phyloP scores from a whole-genome alignment of 2,113 vertebrate genomes.

The Empidonax traillii region DNA sequence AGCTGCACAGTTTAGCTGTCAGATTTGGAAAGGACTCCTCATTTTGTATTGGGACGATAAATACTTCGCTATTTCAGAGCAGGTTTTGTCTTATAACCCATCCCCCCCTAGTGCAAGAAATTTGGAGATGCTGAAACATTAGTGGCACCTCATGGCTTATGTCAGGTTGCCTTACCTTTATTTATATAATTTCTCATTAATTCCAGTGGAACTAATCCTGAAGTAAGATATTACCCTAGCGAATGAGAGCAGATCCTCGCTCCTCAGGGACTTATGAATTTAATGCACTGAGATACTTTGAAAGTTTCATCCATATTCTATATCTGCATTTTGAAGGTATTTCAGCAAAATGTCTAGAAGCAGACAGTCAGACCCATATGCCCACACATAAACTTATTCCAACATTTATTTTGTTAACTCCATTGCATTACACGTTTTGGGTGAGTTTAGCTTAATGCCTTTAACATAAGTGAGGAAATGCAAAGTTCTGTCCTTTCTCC shows the following conservation, averaged over 20 bases:
- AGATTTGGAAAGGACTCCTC: neutral
- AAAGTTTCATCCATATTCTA: conserved; percentile 5
- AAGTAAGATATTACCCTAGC: neutral
- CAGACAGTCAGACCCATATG: neutral
- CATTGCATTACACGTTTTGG: neutral
- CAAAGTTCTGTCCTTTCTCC: neutral
- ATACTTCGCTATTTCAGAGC: neutral
- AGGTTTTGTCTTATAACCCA: neutral
- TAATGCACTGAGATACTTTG: neutral
- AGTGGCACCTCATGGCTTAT: neutral
- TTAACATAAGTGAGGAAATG: neutral
- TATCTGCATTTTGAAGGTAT: neutral
- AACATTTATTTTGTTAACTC: neutral
- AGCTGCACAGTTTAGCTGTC: neutral
- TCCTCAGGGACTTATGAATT: neutral
- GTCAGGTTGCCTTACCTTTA: neutral
- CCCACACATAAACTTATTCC: neutral
- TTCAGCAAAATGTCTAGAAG: neutral
- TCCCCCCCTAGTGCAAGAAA: neutral
- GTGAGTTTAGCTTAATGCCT: neutral
- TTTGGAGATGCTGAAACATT: neutral
- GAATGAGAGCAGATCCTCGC: neutral
- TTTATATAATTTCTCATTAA: conserved; percentile 17
- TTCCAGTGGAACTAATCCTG: neutral
- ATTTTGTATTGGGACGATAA: neutral